Percentiles rank a stretch among this genome's conserved stretches.
phyloP scores from a whole-genome alignment of 2,113 vertebrate genomes.

The Elephantulus edwardii region DNA sequence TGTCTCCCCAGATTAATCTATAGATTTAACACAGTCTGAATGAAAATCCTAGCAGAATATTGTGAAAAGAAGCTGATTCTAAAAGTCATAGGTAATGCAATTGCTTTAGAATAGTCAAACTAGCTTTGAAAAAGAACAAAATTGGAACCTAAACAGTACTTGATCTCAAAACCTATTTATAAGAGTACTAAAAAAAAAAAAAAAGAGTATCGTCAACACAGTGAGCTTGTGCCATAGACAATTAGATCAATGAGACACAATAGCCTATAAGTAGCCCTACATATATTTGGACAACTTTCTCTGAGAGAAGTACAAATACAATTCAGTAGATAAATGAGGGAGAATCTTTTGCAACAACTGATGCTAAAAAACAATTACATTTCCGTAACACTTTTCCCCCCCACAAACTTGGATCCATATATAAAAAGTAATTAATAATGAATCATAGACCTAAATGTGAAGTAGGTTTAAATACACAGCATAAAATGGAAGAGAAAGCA shows the following conservation, averaged over 20 bases:
- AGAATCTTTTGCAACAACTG: neutral
- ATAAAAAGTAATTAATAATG: neutral
- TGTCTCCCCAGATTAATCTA: neutral
- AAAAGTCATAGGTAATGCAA: neutral
- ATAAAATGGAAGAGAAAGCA: neutral
- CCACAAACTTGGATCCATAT: neutral
- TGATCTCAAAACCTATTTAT: neutral
- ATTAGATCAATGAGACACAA: neutral
- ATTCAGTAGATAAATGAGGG: neutral
- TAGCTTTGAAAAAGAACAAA: neutral
- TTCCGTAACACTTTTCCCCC: too few species aligned
- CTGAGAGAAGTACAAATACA: neutral
- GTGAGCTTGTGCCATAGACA: neutral
- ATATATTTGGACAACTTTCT: neutral
- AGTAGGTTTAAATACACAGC: neutral
- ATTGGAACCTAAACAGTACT: neutral
- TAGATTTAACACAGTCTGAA: neutral
- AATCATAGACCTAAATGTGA: neutral
- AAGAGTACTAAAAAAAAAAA: neutral
- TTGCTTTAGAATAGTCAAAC: neutral
- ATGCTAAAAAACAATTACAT: neutral
- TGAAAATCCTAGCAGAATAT: neutral
- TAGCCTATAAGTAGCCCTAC: neutral
- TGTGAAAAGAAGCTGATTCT: neutral
- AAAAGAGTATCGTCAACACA: too few species aligned